Percentiles rank a stretch among this genome's conserved stretches.
Evolutionary conservation across 1,140 invertebrate genomes (phyloP).

Genomic region (Leptinotarsa undecemlineata): DNA sequence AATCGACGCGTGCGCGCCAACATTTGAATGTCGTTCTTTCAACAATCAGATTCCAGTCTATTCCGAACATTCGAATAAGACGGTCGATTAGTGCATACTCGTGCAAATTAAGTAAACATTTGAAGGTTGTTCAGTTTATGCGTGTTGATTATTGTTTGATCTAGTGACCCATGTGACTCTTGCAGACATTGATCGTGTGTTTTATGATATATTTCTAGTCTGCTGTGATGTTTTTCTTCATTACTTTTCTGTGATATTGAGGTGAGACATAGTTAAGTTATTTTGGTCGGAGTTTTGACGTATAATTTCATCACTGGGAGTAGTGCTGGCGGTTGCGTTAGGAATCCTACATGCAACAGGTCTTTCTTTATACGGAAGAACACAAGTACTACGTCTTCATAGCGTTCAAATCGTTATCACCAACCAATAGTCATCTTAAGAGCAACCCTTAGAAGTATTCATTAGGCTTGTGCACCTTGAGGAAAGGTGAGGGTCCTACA

Average conservation of each 20-base stretch:
- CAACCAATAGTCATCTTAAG: too few species aligned
- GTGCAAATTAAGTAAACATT: background rate
- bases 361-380: background rate
- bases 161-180: background rate
- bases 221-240: slow-evolving; percentile 33
- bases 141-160: slow-evolving; percentile 2
- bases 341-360: background rate
- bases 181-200: slow-evolving; percentile 23
- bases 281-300: background rate
- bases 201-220: slow-evolving; percentile 31
- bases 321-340: background rate
- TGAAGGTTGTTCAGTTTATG: background rate
- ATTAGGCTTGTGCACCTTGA: too few species aligned
- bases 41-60: slow-evolving; percentile 2
- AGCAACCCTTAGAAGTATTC: too few species aligned
- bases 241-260: slow-evolving; percentile 31
- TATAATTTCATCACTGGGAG: background rate
- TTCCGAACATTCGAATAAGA: background rate
- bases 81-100: background rate
- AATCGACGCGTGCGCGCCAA: background rate
- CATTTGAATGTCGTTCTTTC: slow-evolving; percentile 5
- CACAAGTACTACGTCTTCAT: too few species aligned
- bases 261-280: slow-evolving; percentile 10
- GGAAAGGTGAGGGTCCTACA: too few species aligned
- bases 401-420: too few species aligned